Evolutionary conservation across 1,140 invertebrate genomes (phyloP).

Genomic region (Ceratitis capitata): DNA sequence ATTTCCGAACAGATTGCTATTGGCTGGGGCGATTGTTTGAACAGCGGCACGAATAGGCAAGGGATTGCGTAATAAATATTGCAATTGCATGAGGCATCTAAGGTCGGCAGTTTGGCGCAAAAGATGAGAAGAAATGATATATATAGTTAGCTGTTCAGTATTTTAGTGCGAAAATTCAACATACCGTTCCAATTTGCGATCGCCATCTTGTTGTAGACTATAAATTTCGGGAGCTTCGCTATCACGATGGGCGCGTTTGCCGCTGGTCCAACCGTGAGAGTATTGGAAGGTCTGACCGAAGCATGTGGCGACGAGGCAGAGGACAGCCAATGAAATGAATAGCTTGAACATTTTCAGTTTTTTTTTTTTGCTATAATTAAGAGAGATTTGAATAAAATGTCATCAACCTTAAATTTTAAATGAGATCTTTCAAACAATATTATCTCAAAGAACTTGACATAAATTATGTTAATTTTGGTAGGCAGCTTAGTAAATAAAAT

Average conservation of each 20-base stretch:
- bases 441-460: no score
- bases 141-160: conserved; percentile 2
- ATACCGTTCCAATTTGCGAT: conserved; percentile 56
- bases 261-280: conserved; percentile 79
- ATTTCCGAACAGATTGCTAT: conserved; percentile 40
- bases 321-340: conserved; percentile 55
- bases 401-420: no score
- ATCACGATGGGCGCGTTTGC: conserved; percentile 67
- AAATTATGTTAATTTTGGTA: no score
- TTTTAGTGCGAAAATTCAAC: neutral
- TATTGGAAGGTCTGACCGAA: conserved; percentile 76
- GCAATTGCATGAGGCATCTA: conserved; percentile 67
- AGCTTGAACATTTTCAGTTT: conserved; percentile 42
- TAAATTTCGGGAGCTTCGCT: conserved; percentile 53
- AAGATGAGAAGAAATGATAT: conserved; percentile 13
- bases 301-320: conserved; percentile 54
- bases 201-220: conserved; percentile 50
- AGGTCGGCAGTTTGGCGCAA: no score
- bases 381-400: no score
- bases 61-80: conserved; percentile 65
- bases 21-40: neutral
- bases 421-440: no score
- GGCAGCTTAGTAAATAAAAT: no score
- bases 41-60: conserved; percentile 46
- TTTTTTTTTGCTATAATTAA: neutral